Evolutionary conservation across 2,888 invertebrate species (phyloP), one percentile per base, ranked within the genome.

Genomic region (Chloroclysta siterata): DNA sequence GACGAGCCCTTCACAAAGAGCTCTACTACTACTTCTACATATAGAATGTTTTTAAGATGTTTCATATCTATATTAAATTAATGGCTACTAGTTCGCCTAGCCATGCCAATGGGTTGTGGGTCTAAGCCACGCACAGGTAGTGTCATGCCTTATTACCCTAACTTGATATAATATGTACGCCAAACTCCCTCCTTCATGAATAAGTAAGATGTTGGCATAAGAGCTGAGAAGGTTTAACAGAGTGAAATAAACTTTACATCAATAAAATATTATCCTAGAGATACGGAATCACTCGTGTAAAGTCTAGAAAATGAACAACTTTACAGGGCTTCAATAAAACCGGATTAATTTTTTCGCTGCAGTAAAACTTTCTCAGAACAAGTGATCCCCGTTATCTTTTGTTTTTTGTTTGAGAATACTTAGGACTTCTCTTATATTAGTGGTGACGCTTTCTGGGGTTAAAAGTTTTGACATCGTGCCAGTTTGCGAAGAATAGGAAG

Each of bases 141-240:
- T 83, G 85, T 84, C 82, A 85, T 82, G 85, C 79, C 82, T 87
- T 87, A 88, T 88, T 89, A 88, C 85, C 80, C 76, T 75, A 77
- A 82, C 82, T 84, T 85, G 84, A 36, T 36, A 86, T 83, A 83
- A 36, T 36, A 86, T 83, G 83, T 84, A 83, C 77, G 72, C 79
- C 78, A 81, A 88, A 90, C 83, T 88, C 87, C 87, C 83, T 84
- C 77, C 75, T n/a, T n/a, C n/a, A n/a, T n/a, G n/a, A n/a, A n/a
- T n/a, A n/a, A n/a, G n/a, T n/a, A n/a, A n/a, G n/a, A n/a, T n/a
- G n/a, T n/a, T n/a, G n/a, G n/a, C n/a, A n/a, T n/a, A n/a, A n/a
- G n/a, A n/a, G n/a, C n/a, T n/a, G n/a, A n/a, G n/a, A n/a, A n/a
- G n/a, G n/a, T n/a, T n/a, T n/a, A n/a, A n/a, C n/a, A 22, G 28